phyloP scores from a whole-genome alignment of 2,113 vertebrate species.

The Lycaon pictus region DNA sequence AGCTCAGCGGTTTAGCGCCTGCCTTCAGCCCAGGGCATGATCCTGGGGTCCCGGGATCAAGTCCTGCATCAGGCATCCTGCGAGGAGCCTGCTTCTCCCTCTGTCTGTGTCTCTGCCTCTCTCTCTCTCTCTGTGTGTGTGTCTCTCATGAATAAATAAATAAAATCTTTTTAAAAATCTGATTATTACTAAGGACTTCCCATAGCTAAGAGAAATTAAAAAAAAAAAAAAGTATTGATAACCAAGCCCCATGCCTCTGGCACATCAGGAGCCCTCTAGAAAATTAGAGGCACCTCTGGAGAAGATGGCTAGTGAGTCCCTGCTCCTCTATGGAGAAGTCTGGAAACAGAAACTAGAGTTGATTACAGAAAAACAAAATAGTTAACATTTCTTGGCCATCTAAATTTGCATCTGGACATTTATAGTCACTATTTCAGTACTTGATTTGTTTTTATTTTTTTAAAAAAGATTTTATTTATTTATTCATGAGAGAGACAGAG shows the following conservation, averaged over 20 bases:
- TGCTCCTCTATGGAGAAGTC: not conserved
- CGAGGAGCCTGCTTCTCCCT: too few relatives aligned
- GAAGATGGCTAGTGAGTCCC: not conserved
- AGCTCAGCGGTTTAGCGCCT: too few relatives aligned
- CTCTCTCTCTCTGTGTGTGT: too few relatives aligned
- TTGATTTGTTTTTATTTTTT: not conserved
- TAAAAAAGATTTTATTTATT: too few relatives aligned
- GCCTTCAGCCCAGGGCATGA: too few relatives aligned
- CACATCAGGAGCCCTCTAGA: not conserved
- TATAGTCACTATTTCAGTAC: not conserved
- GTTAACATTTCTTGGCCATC: not conserved
- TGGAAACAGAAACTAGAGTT: not conserved
- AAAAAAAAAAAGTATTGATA: not conserved
- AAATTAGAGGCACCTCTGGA: not conserved
- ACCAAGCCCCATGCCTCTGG: not conserved
- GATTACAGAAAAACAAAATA: not conserved
- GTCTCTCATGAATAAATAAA: too few relatives aligned
- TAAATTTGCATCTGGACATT: not conserved
- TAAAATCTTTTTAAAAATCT: too few relatives aligned
- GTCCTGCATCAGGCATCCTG: too few relatives aligned
- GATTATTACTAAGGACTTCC: not conserved
- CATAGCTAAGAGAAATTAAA: not conserved
- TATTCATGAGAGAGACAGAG: too few relatives aligned
- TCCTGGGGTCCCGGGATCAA: too few relatives aligned
- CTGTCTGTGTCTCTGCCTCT: too few relatives aligned